Conservation (phyloP, 2,888 invertebrate species). For the Eupithecia subfuscata region DNA sequence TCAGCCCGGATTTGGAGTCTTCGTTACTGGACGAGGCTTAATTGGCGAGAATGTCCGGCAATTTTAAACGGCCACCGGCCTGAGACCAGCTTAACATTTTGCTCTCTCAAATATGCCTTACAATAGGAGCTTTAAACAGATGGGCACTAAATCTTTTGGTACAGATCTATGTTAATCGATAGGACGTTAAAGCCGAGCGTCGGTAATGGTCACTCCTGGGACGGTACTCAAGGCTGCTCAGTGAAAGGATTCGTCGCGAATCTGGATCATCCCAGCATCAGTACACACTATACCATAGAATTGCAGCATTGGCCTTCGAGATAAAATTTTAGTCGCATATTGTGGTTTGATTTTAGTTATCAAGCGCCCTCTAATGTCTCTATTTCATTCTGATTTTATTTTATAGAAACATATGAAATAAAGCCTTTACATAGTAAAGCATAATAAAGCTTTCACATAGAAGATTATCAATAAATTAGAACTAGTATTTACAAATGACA, state of each 20-base stretch:
- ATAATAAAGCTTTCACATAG: too few species aligned
- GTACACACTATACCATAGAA: constrained; percentile 25
- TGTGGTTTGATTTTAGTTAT: background rate
- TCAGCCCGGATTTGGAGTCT: constrained; percentile 52
- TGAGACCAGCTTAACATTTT: constrained; percentile 61
- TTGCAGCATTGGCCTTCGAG: constrained; percentile 20
- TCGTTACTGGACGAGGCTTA: constrained; percentile 54
- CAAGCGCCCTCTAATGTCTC: too few species aligned
- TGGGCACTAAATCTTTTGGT: constrained; percentile 69
- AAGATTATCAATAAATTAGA: too few species aligned
- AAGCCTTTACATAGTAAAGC: too few species aligned
- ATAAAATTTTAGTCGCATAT: constrained; percentile 9
- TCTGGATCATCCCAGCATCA: constrained; percentile 78
- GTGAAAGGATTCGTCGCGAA: constrained; percentile 79
- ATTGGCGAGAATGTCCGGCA: constrained; percentile 63
- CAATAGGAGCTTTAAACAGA: constrained; percentile 64
- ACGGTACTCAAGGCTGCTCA: constrained; percentile 72
- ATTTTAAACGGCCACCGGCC: constrained; percentile 56
- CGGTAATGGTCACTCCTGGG: constrained; percentile 76
- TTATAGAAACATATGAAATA: too few species aligned
- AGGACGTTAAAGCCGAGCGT: constrained; percentile 75
- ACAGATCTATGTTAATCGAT: constrained; percentile 79
- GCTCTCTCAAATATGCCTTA: constrained; percentile 55
- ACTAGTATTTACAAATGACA: too few species aligned
- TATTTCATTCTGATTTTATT: too few species aligned